Conservation (phyloP, 2,113 vertebrate genomes). For the Marmota flaviventris region DNA sequence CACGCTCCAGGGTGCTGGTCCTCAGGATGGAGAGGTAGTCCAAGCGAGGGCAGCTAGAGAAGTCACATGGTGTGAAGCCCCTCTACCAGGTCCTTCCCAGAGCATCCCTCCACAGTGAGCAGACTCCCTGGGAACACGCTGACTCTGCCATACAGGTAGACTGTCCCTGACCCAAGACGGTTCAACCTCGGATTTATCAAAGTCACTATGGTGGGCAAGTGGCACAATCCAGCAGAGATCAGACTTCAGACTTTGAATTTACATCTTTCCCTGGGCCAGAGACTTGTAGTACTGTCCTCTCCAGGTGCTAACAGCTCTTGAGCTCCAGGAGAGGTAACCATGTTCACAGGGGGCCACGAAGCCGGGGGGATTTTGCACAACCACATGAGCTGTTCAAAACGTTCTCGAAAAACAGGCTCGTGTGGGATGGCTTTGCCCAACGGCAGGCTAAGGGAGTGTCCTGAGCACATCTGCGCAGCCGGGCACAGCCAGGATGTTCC, state of each 20-base stretch:
- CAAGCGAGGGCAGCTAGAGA: rapidly evolving
- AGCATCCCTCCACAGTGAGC: rapidly evolving
- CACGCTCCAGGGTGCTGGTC: no score
- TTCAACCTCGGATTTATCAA: not conserved
- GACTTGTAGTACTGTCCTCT: not conserved
- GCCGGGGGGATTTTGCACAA: not conserved
- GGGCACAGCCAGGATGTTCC: rapidly evolving
- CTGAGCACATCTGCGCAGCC: rapidly evolving
- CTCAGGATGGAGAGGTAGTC: no score
- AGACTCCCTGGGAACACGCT: not conserved
- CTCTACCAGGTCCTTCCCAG: no score
- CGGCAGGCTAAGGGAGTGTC: no score
- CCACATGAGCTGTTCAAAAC: not conserved
- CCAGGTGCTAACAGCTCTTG: not conserved
- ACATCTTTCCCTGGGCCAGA: not conserved
- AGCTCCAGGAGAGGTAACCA: not conserved
- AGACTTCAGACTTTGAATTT: not conserved
- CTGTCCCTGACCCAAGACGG: rapidly evolving
- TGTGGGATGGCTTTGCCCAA: not conserved
- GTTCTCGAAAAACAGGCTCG: rapidly evolving
- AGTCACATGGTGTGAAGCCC: rapidly evolving
- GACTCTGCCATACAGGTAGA: no score
- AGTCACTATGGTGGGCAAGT: not conserved
- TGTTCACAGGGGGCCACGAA: not conserved
- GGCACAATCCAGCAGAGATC: not conserved